A percentile compares a stretch with the other conserved stretches of the same genome.
Evolutionary conservation across 1,140 invertebrate species (phyloP).

Genomic region (Vanessa atalanta): DNA sequence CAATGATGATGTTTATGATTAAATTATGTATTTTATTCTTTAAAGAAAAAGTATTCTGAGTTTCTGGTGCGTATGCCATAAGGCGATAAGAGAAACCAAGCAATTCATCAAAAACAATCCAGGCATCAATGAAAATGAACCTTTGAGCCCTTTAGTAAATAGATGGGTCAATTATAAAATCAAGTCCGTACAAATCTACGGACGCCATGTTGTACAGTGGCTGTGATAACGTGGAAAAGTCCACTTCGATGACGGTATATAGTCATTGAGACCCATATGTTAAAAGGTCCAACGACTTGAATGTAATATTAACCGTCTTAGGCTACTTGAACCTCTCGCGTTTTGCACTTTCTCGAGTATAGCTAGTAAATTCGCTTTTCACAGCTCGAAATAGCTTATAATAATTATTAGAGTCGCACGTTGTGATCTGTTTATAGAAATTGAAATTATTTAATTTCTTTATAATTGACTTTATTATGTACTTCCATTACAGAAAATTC

Average conservation of each 20-base stretch:
- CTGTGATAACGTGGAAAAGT: slow-evolving; percentile 53
- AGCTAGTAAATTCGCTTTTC: background rate
- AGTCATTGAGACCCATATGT: slow-evolving; percentile 57
- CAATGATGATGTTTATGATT: too few species aligned
- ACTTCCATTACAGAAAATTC: background rate
- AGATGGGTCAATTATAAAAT: slow-evolving; percentile 9
- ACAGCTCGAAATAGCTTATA: too few species aligned
- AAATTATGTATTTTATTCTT: too few species aligned
- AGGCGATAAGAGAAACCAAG: too few species aligned
- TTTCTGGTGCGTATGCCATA: too few species aligned
- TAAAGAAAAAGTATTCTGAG: too few species aligned
- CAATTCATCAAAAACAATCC: too few species aligned
- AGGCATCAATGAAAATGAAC: background rate
- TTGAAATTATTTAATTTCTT: background rate
- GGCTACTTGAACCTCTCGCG: slow-evolving; percentile 19
- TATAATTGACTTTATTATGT: background rate
- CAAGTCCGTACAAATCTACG: slow-evolving; percentile 8
- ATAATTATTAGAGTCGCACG: background rate
- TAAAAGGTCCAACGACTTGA: slow-evolving; percentile 52
- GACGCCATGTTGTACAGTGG: slow-evolving; percentile 57
- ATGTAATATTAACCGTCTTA: background rate
- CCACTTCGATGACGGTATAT: slow-evolving; percentile 31
- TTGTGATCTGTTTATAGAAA: background rate
- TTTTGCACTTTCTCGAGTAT: slow-evolving; percentile 26
- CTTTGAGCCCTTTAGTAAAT: background rate